Evolutionary conservation across 2,888 invertebrate species (phyloP), one percentile per base, ranked within the genome.

Genomic region (Cataglyphis livida): DNA sequence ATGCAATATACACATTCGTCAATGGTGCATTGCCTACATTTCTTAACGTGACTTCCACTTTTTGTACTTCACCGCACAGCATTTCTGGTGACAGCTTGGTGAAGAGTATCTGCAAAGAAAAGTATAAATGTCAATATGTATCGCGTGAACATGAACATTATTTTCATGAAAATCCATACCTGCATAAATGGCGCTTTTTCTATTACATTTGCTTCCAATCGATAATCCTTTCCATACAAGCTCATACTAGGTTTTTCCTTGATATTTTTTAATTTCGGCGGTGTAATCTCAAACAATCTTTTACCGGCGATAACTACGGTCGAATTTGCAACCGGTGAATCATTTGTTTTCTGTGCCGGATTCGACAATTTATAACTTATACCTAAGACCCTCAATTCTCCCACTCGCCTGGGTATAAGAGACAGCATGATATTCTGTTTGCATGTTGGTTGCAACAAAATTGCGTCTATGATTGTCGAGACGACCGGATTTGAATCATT

Each of bases 141-240:
- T 54, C 4, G 28, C 2, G 3, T n/a, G 6, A 41, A 41, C 25
- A 54, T 1, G n/a, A 44, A 76, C 15, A 85, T 71, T 10, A 57
- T 62, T 62, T 62, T 44, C 6, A 2, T 2, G 4, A 41, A 1
- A 59, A 12, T 79, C 18, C 18, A 92, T 95, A 97, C 98, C 96
- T 98, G 97, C 91, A 99, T 95, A 91, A 97, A 97, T 0, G 99
- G 98, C 85, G 98, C 97, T 87, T 97, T 96, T 18, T 97, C 97
- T 65, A 97, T 96, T 73, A 99, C 96, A 86, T 96, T 96, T 81
- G 98, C 96, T 88, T 97, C 96, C 75, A 99, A 95, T 86, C 97
- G 95, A 88, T 96, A 96, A 93, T 98, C 97, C 21, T 95, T 95
- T 10, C 95, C 96, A 88, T 96, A 96, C 82, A 95, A 90, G 81